Percentiles rank a stretch among this genome's conserved stretches.
phyloP scores from a whole-genome alignment of 1,140 invertebrate genomes.

The Dermatophagoides farinae region DNA sequence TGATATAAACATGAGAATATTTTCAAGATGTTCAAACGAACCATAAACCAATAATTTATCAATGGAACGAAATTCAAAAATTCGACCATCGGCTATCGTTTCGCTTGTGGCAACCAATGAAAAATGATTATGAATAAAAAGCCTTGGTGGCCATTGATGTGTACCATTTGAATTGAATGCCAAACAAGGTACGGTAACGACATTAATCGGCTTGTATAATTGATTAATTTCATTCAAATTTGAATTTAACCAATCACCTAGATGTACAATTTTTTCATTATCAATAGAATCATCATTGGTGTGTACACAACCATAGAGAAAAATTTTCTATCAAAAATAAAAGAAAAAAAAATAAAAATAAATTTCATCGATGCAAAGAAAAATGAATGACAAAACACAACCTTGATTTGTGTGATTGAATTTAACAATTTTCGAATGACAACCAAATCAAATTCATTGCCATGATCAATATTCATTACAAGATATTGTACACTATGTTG shows the following conservation, averaged over 20 bases:
- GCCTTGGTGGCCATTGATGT: neutral
- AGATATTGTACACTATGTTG: neutral
- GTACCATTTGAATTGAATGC: neutral
- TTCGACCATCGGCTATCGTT: neutral
- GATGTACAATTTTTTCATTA: neutral
- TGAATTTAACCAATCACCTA: no score
- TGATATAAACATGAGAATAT: neutral
- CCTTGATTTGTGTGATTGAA: neutral
- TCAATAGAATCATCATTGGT: neutral
- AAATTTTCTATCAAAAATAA: neutral
- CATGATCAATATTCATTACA: neutral
- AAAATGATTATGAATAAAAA: neutral
- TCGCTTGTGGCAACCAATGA: neutral
- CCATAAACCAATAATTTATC: neutral
- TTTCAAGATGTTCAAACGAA: conserved; percentile 1
- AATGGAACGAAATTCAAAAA: neutral
- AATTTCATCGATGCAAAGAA: neutral
- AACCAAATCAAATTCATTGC: neutral
- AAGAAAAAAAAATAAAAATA: neutral
- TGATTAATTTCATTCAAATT: neutral
- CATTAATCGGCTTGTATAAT: neutral
- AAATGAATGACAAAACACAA: neutral
- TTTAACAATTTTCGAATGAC: neutral
- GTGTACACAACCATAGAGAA: neutral
- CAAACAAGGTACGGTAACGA: neutral